Conservation (phyloP, 1,140 invertebrate genomes). For the Lasioglossum albipes region DNA sequence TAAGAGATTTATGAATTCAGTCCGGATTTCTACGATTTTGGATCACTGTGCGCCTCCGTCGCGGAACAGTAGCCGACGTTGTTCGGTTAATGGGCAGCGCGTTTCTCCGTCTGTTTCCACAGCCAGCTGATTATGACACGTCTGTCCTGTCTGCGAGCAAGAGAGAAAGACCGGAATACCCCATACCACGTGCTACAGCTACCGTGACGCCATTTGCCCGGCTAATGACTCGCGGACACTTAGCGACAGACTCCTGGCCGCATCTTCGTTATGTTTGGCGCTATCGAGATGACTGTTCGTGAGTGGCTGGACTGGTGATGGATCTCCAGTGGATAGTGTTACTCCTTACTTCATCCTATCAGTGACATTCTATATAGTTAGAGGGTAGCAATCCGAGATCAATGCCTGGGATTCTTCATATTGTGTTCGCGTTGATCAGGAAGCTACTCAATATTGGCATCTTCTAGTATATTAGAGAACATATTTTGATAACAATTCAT, state of each 20-base stretch:
- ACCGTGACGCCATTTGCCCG: conserved; percentile 78
- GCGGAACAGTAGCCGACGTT: conserved; percentile 73
- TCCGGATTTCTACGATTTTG: too few relatives aligned
- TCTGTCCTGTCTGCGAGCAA: conserved; percentile 72
- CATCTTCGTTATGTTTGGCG: conserved; percentile 15
- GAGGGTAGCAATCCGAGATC: too few relatives aligned
- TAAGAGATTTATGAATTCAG: too few relatives aligned
- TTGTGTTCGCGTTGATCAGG: too few relatives aligned
- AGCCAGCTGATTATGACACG: conserved; percentile 79
- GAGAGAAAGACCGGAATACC: conserved; percentile 32
- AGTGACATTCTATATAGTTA: too few relatives aligned
- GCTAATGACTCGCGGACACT: conserved; percentile 78
- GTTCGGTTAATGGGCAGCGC: conserved; percentile 77
- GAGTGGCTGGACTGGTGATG: too few relatives aligned
- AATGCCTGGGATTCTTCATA: too few relatives aligned
- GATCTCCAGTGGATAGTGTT: too few relatives aligned
- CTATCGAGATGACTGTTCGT: conserved; percentile 18
- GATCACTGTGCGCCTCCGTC: conserved; percentile 53
- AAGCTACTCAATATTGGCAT: too few relatives aligned
- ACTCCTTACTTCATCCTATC: too few relatives aligned
- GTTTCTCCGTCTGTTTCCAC: conserved; percentile 78
- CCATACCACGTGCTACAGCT: conserved; percentile 75
- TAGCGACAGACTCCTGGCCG: conserved; percentile 40
- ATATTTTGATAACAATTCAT: too few relatives aligned
- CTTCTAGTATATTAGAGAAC: too few relatives aligned